Base-by-base conservation (phyloP, 2,113 vertebrate species). In the Gasterosteus nipponicus region DNA sequence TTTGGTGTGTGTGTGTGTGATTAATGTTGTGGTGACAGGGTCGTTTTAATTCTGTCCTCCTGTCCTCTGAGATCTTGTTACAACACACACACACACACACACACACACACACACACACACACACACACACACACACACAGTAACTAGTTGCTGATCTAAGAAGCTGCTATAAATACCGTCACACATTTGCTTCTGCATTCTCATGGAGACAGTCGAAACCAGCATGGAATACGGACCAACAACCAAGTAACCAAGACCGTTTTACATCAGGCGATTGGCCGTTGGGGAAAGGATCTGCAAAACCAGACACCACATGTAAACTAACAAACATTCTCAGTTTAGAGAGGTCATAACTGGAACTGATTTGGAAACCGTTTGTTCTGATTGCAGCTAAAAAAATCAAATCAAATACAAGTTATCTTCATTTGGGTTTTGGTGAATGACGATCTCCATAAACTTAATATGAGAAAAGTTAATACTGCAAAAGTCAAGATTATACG, bases 161-260 rank as follows among this genome's bases (percentile, higher is more conserved):
- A 83, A 69, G 80, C 51, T 75, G 67, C 89, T 89, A 91, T 85
- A 89, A 89, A 91, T 91, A 91, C 80, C 67, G 70, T 73, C 53
- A 72, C 64, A 80, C 70, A 82, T 87, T 74, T 89, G 86, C 69
- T 78, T 29, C 60, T 61, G 72, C 77, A 42, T 81, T 79, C 53
- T 39, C 75, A 77, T 69, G 53, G 74, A 72, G 75, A 61, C 56
- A 19, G 44, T 65, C 59, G 12, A 79, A 82, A 79, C 63, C 44
- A 15, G 42, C 11, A 51, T 11, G 54, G 66, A 74, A 69, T 51
- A 75, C n/a, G 35, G n/a, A 39, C 62, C 71, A 77, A 72, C 39
- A 62, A 53, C 41, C 0, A 49, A 74, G 46, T 51, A 76, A 78
- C 5, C 51, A 56, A 58, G 54, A 57, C n/a, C 44, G 33, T 62